Evolutionary conservation across 2,113 vertebrate genomes (phyloP).

Genomic region (Aix galericulata): DNA sequence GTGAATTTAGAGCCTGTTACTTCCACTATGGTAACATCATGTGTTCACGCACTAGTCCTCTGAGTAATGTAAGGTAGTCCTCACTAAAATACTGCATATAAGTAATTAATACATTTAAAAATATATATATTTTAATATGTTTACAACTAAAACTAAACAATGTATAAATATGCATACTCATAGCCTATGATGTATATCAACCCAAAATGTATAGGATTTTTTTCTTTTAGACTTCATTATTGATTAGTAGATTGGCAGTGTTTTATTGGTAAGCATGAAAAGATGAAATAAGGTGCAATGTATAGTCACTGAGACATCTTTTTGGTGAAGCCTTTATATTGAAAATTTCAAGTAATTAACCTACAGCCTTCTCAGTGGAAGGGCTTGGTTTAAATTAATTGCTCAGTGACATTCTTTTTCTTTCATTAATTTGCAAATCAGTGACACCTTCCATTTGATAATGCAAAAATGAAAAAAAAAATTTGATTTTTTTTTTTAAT

Average conservation of each 20-base stretch:
- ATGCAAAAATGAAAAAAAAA: neutral
- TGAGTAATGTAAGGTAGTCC: neutral
- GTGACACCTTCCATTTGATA: neutral
- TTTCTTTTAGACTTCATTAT: neutral
- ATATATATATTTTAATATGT: neutral
- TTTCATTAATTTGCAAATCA: neutral
- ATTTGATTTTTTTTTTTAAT: neutral
- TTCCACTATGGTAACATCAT: neutral
- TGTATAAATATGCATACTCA: neutral
- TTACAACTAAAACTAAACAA: neutral
- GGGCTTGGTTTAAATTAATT: neutral
- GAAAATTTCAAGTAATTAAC: neutral
- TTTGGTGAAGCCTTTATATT: neutral
- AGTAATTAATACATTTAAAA: neutral
- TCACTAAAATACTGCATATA: neutral
- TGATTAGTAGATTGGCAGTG: fast-evolving
- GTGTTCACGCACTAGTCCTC: neutral
- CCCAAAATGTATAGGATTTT: neutral
- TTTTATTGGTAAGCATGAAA: neutral
- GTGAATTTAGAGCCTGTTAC: neutral
- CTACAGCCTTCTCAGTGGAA: neutral
- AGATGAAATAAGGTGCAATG: neutral
- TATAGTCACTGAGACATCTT: neutral
- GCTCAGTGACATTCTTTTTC: neutral
- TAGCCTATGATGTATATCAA: neutral